Base-by-base conservation (phyloP, 1,140 invertebrate species). In the Wasmannia auropunctata region DNA sequence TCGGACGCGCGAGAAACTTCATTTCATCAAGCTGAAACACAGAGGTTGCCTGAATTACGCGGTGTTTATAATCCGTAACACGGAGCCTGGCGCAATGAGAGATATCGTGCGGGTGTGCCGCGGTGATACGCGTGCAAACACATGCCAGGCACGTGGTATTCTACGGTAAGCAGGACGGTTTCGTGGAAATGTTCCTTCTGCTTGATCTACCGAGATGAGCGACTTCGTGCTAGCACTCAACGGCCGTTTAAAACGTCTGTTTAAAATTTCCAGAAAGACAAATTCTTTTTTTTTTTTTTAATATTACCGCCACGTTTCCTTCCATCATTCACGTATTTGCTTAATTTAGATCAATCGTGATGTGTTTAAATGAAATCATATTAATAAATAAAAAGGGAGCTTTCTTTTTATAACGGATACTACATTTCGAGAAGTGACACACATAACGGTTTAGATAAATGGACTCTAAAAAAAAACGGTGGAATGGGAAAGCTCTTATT, bases 31-130 rank as follows among this genome's bases (percentile, higher is more conserved):
- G 67, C 19, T 46, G 79, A 58, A 74, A 74, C 67, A 83, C 37
- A 83, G 79, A 58, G 79, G 37, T 31, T 83, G 65, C 65, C 19
- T 40, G 65, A 81, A 81, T 81, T 81, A 83, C 51, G 65, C 51
- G 51, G 37, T 83, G 67, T 58, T 83, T 83, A 83, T 83, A 83
- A 83, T 83, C 79, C 79, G 79, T 83, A 58, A 83, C 79, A 83
- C 67, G 22, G 40, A 69, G 77, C 67, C 37, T 16, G 37, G 67
- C 25, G 62, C 67, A 74, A 74, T 60, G 51, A 72, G 79, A 83
- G 67, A 83, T 74, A 83, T 60, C 79, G n/a, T 10, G 54, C 65
- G 67, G 67, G 62, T 54, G 77, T 46, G 43, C 16, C 51, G 37
- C 19, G 62, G 16, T n/a, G n/a, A 54, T 58, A 72, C 40, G 14